phyloP scores from a whole-genome alignment of 2,797 vertebrate genomes.

The Gymnodraco acuticeps region DNA sequence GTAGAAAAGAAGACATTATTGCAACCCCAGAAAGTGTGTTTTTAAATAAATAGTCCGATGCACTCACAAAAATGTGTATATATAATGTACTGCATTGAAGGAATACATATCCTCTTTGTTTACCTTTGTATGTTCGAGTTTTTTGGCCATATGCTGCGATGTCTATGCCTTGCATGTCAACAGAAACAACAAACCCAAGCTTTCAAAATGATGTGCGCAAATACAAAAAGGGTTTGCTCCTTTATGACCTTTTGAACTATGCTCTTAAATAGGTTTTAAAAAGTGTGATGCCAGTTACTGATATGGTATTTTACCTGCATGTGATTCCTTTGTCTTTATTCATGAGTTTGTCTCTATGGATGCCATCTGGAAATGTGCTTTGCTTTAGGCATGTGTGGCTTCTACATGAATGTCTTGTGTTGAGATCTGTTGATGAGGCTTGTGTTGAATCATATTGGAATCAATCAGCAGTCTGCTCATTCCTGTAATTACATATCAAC shows the following conservation, averaged over 20 bases:
- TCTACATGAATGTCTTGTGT: background rate
- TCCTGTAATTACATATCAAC: background rate
- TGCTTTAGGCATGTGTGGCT: background rate
- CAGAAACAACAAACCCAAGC: background rate
- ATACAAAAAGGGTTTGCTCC: background rate
- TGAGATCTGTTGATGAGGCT: background rate
- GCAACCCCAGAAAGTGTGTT: background rate
- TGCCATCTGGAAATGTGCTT: background rate
- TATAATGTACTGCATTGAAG: no score
- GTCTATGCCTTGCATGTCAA: background rate
- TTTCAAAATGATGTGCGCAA: background rate
- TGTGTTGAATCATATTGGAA: background rate
- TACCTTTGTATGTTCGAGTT: background rate
- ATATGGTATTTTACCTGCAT: background rate
- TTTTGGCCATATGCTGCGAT: background rate
- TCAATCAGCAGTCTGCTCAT: slow-evolving; percentile 10
- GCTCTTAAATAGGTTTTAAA: background rate
- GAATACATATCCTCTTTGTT: background rate
- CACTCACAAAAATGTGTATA: no score
- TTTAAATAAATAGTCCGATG: no score
- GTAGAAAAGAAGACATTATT: background rate
- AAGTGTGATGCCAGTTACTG: background rate
- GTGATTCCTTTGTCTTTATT: background rate
- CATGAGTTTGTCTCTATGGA: background rate
- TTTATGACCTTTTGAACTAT: background rate